Percentiles rank a stretch among this genome's conserved stretches.
Evolutionary conservation across 2,113 vertebrate genomes (phyloP).

Genomic region (Urocitellus parryii): DNA sequence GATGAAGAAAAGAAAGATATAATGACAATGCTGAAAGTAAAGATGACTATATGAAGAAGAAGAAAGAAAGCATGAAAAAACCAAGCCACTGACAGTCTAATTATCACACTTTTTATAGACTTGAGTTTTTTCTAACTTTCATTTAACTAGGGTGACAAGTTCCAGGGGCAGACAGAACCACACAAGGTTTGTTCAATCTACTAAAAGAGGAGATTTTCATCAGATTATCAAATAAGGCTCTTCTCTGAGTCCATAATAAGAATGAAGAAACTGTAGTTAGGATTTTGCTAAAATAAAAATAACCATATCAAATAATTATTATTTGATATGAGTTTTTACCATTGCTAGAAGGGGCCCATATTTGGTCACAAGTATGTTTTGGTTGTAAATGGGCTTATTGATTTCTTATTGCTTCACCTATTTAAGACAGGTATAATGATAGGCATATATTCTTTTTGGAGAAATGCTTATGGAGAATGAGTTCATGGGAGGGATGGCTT

Average conservation of each 20-base stretch:
- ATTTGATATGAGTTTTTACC: neutral
- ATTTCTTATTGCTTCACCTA: neutral
- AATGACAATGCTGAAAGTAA: neutral
- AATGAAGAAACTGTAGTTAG: neutral
- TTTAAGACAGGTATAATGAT: neutral
- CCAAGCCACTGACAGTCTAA: neutral
- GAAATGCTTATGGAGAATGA: neutral
- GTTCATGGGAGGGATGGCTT: neutral
- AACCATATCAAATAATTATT: neutral
- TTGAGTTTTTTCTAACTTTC: neutral
- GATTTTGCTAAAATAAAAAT: neutral
- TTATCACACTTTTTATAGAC: neutral
- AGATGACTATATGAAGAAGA: neutral
- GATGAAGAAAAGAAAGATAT: neutral
- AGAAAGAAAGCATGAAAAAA: neutral
- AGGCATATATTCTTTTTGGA: neutral
- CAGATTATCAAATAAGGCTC: neutral
- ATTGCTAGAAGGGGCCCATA: neutral
- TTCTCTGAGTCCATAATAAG: neutral
- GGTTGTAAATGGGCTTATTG: neutral
- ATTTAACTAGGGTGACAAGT: neutral
- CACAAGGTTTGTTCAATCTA: neutral
- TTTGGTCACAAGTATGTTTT: neutral
- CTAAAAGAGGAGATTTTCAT: neutral
- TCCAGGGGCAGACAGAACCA: neutral